phyloP scores from a whole-genome alignment of 1,140 invertebrate species.

The Centruroides vittatus region DNA sequence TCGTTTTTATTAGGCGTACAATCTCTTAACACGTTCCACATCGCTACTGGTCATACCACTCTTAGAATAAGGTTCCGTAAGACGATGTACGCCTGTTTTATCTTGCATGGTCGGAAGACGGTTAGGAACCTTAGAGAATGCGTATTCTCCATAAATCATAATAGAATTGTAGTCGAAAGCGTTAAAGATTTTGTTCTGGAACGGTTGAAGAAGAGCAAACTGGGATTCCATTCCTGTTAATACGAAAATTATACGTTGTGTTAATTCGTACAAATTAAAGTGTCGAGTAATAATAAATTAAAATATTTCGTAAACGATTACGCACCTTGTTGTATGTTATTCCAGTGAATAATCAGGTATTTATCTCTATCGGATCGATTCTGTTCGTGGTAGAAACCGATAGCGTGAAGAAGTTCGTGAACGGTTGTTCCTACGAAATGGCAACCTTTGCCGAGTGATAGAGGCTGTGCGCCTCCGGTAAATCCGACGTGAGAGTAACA shows the following conservation, averaged over 20 bases:
- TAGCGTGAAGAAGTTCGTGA: conserved; percentile 13
- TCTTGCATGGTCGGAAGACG: conserved; percentile 5
- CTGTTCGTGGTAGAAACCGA: conserved; percentile 36
- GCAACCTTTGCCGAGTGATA: conserved; percentile 17
- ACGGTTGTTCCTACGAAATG: conserved; percentile 12
- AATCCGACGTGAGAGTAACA: conserved; percentile 11
- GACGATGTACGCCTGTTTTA: not conserved
- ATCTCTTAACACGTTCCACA: not conserved
- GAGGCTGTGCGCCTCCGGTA: conserved; percentile 9
- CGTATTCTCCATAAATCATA: conserved; percentile 11
- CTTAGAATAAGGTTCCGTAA: not conserved
- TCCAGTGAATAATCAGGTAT: conserved; percentile 42
- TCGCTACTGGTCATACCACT: not conserved
- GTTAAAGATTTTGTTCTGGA: not conserved
- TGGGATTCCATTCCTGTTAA: not conserved
- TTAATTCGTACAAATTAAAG: not conserved
- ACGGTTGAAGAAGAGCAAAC: not conserved
- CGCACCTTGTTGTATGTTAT: conserved; percentile 39
- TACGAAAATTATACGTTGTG: not conserved
- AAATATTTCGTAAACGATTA: not conserved
- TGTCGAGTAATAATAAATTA: no score
- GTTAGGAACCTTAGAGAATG: conserved; percentile 6
- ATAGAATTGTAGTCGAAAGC: conserved; percentile 9
- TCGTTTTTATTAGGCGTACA: not conserved
- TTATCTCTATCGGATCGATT: conserved; percentile 35